Conservation (phyloP, 2,888 invertebrate genomes). For the Drosophila incognita region DNA sequence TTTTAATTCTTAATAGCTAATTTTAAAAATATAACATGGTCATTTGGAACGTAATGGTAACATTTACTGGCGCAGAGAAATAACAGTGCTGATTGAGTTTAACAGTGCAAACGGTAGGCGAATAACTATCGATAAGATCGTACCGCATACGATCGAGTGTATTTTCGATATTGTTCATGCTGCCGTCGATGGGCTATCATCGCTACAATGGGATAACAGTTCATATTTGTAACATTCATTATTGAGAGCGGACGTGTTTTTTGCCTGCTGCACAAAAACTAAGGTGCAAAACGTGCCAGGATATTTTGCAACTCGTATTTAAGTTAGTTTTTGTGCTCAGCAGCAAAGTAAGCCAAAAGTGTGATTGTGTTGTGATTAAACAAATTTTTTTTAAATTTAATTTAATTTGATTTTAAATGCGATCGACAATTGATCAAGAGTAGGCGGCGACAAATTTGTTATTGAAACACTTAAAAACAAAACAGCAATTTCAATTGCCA, state of each 20-base stretch:
- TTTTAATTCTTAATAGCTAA: neutral
- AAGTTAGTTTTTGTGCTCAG: constrained; percentile 40
- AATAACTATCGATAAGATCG: constrained; percentile 14
- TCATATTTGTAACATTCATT: constrained; percentile 57
- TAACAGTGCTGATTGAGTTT: constrained; percentile 13
- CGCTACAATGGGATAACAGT: constrained; percentile 36
- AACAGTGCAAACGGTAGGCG: neutral
- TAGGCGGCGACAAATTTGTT: constrained; percentile 47
- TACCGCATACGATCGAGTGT: constrained; percentile 1
- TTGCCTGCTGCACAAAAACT: constrained; percentile 56
- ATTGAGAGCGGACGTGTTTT: constrained; percentile 59
- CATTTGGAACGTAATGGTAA: neutral
- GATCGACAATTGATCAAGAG: constrained; percentile 14
- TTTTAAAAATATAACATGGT: neutral
- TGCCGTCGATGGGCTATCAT: constrained; percentile 6
- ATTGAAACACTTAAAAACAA: constrained; percentile 24
- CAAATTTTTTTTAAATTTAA: constrained; percentile 11
- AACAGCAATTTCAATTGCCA: constrained; percentile 30
- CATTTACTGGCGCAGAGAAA: neutral
- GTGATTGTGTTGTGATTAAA: constrained; percentile 50
- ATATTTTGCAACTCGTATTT: constrained; percentile 57
- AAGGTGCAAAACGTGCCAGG: constrained; percentile 62
- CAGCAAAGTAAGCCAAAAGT: constrained; percentile 52
- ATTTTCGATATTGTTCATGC: constrained; percentile 24
- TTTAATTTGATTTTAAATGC: constrained; percentile 1